Evolutionary conservation across 2,113 vertebrate genomes (phyloP).

Genomic region (Podocnemis expansa): DNA sequence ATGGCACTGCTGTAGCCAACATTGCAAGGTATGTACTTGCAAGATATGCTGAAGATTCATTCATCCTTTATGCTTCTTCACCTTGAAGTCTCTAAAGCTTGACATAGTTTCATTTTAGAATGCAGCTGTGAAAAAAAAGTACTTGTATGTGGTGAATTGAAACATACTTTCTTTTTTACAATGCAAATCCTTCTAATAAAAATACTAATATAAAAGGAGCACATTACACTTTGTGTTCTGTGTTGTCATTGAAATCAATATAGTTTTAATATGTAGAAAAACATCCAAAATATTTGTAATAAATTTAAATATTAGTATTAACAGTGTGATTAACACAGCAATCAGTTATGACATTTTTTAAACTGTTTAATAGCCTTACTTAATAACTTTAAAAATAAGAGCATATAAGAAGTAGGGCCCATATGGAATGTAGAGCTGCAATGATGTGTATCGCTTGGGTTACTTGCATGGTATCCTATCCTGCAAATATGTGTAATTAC

Average conservation of each 20-base stretch:
- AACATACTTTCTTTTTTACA: too few species aligned
- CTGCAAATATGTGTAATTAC: neutral
- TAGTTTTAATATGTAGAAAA: neutral
- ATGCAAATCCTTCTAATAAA: neutral
- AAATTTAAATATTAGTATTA: neutral
- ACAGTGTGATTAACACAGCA: neutral
- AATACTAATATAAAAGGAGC: neutral
- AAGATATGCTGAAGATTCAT: too few species aligned
- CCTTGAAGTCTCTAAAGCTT: too few species aligned
- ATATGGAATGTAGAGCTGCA: neutral
- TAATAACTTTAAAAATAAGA: neutral
- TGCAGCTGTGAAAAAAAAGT: too few species aligned
- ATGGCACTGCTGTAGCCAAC: too few species aligned
- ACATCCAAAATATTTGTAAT: neutral
- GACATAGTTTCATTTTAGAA: too few species aligned
- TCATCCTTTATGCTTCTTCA: too few species aligned
- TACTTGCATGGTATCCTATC: neutral
- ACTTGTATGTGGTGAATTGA: too few species aligned
- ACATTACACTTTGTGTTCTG: neutral
- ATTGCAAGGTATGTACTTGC: too few species aligned
- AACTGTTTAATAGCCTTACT: neutral
- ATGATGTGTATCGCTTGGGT: neutral
- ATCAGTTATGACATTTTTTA: neutral
- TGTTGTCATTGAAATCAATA: neutral
- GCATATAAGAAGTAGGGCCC: neutral